Conservation (phyloP, 2,113 vertebrate species). For the Bucco capensis region DNA sequence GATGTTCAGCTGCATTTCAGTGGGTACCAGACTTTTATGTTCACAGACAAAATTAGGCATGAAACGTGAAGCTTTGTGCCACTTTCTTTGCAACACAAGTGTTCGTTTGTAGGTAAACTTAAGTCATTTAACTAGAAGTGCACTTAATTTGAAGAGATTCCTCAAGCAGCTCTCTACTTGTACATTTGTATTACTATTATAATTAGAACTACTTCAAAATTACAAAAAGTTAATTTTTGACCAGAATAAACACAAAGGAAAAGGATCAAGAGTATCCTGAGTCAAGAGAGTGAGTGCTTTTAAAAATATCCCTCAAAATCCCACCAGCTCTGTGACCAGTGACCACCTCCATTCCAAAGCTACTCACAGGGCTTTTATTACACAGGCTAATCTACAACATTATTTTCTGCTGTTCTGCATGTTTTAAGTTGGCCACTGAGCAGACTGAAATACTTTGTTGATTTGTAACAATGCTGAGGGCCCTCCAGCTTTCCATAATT, state of each 20-base stretch:
- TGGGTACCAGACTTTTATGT: not conserved
- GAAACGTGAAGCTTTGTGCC: not conserved
- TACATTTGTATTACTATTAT: constrained; percentile 31
- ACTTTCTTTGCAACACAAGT: not conserved
- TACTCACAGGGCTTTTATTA: not conserved
- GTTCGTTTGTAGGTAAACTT: constrained; percentile 50
- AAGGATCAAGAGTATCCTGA: not conserved
- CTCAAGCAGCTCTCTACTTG: constrained; percentile 50
- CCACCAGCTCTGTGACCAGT: not conserved
- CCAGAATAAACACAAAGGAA: constrained; percentile 5
- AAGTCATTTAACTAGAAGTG: constrained; percentile 54
- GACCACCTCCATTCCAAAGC: not conserved
- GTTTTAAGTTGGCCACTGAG: not conserved
- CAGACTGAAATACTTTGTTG: not conserved
- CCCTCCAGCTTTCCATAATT: not conserved
- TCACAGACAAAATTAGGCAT: not conserved
- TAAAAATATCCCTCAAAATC: not conserved
- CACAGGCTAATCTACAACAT: not conserved
- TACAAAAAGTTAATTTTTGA: constrained; percentile 43
- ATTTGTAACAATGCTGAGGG: not conserved
- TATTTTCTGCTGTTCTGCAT: not conserved
- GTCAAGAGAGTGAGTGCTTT: not conserved
- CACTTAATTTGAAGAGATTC: constrained; percentile 66
- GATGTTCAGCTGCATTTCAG: not conserved
- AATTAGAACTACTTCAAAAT: constrained; percentile 54